A percentile compares a stretch with the other conserved stretches of the same genome.
phyloP scores from a whole-genome alignment of 2,797 vertebrate genomes.

The Sparus aurata region DNA sequence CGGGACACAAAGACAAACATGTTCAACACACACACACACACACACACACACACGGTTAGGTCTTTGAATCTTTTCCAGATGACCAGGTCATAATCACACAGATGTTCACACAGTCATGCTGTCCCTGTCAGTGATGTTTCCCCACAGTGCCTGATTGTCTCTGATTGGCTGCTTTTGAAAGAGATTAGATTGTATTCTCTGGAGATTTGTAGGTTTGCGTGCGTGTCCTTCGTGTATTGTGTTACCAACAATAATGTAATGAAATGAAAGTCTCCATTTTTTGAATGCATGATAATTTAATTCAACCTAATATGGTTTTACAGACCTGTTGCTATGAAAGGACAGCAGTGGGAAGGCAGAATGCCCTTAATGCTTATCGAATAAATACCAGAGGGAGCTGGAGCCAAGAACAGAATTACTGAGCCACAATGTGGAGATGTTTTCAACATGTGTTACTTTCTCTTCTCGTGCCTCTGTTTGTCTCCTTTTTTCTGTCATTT shows the following conservation, averaged over 20 bases:
- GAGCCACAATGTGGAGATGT: slow-evolving; percentile 59
- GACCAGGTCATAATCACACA: slow-evolving; percentile 72
- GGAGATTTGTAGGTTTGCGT: slow-evolving; percentile 44
- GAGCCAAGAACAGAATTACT: slow-evolving; percentile 69
- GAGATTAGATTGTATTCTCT: slow-evolving; percentile 55
- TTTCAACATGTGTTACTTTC: slow-evolving; percentile 46
- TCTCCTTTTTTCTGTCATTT: not conserved
- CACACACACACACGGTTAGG: slow-evolving; percentile 12
- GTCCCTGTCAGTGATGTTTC: slow-evolving; percentile 31
- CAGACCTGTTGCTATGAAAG: slow-evolving; percentile 75
- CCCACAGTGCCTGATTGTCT: slow-evolving; percentile 53
- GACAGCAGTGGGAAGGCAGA: slow-evolving; percentile 63
- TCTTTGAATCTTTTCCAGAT: slow-evolving; percentile 66
- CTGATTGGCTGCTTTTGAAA: slow-evolving; percentile 66
- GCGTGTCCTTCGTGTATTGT: slow-evolving; percentile 42
- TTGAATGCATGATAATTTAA: slow-evolving; percentile 62
- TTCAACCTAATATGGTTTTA: slow-evolving; percentile 58
- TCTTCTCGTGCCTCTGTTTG: slow-evolving; percentile 16
- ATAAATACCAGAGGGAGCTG: slow-evolving; percentile 63
- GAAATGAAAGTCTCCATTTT: slow-evolving; percentile 56
- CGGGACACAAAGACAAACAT: slow-evolving; percentile 45
- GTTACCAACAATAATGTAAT: slow-evolving; percentile 56
- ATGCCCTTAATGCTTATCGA: slow-evolving; percentile 67
- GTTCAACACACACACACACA: slow-evolving; percentile 21
- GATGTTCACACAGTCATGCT: slow-evolving; percentile 68